Evolutionary conservation across 1,140 invertebrate species (phyloP), one percentile per base, ranked within the genome.

Genomic region (Ostrea denselamellosa): DNA sequence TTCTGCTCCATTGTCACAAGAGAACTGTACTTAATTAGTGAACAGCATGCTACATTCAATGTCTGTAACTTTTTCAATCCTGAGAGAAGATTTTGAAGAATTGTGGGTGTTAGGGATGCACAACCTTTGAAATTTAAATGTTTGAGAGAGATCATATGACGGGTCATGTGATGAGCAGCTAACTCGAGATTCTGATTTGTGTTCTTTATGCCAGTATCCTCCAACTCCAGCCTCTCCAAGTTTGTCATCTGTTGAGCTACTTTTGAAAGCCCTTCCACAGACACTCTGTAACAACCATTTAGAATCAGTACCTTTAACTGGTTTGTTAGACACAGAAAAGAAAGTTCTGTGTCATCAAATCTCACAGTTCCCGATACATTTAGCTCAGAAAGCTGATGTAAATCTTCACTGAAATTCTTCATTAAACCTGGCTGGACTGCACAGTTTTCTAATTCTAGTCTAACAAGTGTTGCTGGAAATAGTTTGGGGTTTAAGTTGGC

Each of bases 261-360:
- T 28, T 87, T 84, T 71, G 88, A 56, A 58, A 91, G 56, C 9
- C 87, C 86, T 77, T 86, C 53, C 17, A 87, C 89, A 62, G 83
- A 88, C 14, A 90, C 53, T 88, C 92, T 88, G 52, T 92, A 92
- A 82, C 91, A 92, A 9, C 86, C 88, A 87, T 89, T 89, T 19
- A 91, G 82, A 25, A 85, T 88, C 34, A 92, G 83, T 77, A n/a
- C 12, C 44, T 90, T 83, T 52, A 92, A 82, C 19, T 86, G 54
- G 14, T 22, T 84, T n/a, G 53, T 71, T 28, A 68, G 52, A 62
- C 54, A 77, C 82, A 92, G 58, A 58, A 90, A 90, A 12, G 91
- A 81, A 12, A 92, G 12, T 51, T 91, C 89, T 87, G 68, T 82
- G 77, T 85, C 88, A 86, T 91, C 90, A 25, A 92, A 87, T 22